Evolutionary conservation across 1,140 invertebrate genomes (phyloP), one percentile per base, ranked within the genome.

Genomic region (Archivesica marissinica): DNA sequence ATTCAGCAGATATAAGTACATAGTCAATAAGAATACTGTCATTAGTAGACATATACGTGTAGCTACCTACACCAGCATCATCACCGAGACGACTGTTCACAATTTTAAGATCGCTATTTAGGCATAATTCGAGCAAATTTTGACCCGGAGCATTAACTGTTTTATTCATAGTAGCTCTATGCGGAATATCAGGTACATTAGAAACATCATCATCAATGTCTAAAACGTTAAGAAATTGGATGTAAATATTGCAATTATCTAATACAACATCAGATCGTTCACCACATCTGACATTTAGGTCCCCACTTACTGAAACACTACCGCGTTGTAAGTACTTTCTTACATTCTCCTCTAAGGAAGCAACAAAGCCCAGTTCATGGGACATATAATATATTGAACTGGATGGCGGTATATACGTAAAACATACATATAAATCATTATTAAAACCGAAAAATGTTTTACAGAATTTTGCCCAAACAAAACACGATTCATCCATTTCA

Each of bases 1-100:
- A 50, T 4, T 30, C 15, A 30, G 6, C 9, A 7, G 41, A 30
- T 15, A 28, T 28, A 13, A 76, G 3, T 28, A 56, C 44, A 54
- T 76, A 76, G 38, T 76, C 74, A 52, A 76, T 76, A 2, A 76
- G 2, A 35, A 44, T 76, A 4, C 15, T 52, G 13, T 50, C 74
- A 54, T 52, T 52, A 28, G 2, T 28, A 13, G 74, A 52, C 25
- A 47, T 30, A 25, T 20, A 72, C 20, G 74, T 76, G n/a, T 33
- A 56, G 9, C 23, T 30, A 3, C 74, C 74, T 33, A 33, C 41
- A 6, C 33, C 74, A 7, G 35, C 25, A 68, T 68, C 64, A 39
- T 68, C 64, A 13, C 64, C 35, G 13, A 76, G 9, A 3, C 74
- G 52, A 33, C 74, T 50, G 56, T 54, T 76, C 35, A 76, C 25